These are phyloP conservation scores for Hoplias malabaricus DNA, from an alignment of 2,113 vertebrate species.

Conservation along the genomic window DNA sequence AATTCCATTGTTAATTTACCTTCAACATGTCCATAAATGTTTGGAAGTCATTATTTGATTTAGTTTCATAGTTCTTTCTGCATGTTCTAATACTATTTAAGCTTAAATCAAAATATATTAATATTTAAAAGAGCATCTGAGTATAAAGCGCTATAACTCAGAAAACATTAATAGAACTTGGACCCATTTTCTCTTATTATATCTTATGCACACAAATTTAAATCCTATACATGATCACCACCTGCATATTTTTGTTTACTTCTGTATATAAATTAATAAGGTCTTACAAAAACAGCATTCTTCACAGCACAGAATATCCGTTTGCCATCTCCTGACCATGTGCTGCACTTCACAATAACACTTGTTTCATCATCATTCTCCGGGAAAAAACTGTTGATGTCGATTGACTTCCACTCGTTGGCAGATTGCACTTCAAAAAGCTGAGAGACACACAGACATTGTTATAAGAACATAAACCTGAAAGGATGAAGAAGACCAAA, in stretches of 20 bases:
- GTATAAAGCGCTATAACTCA: too few relatives aligned
- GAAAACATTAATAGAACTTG: too few relatives aligned
- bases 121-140: too few relatives aligned
- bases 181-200: too few relatives aligned
- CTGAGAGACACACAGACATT: slow-evolving; percentile 64
- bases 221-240: too few relatives aligned
- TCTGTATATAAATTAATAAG: slow-evolving; percentile 61
- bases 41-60: too few relatives aligned
- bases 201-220: too few relatives aligned
- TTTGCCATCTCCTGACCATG: slow-evolving; percentile 83
- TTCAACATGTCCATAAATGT: too few relatives aligned
- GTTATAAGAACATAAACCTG: background rate
- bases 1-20: too few relatives aligned
- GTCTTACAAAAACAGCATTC: slow-evolving; percentile 86
- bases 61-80: too few relatives aligned
- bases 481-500: background rate
- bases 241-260: background rate
- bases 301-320: slow-evolving; percentile 81
- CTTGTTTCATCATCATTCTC: slow-evolving; percentile 76
- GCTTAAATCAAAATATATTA: too few relatives aligned
- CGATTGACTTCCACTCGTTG: slow-evolving; percentile 84
- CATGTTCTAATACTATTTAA: too few relatives aligned
- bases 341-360: slow-evolving; percentile 84
- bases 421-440: slow-evolving; percentile 81
- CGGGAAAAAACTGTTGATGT: slow-evolving; percentile 74